Evolutionary conservation across 2,888 invertebrate genomes (phyloP), one percentile per base, ranked within the genome.

Genomic region (Sphaerophoria rueppellii): DNA sequence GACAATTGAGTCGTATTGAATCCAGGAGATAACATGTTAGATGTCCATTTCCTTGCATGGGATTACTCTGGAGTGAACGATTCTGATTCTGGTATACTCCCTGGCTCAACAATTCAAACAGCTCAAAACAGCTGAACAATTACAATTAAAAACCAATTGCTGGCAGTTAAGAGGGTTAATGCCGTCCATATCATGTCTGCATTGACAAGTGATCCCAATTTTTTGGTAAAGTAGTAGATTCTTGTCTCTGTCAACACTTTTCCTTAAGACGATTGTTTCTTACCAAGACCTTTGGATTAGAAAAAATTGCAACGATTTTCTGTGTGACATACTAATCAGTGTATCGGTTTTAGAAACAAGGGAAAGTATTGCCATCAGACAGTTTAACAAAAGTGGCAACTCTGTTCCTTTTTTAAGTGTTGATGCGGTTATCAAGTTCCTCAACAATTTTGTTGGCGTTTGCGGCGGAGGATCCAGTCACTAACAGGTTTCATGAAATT

Each of bases 91-190:
- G 16, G 16, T 16, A 60, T 60, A 11, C 43, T 11, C 57, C 32
- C 57, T 43, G 35, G 32, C n/a, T 32, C n/a, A 54, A 57, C 70
- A 70, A 67, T 72, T 67, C n/a, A n/a, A n/a, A n/a, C n/a, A n/a
- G n/a, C n/a, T n/a, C n/a, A n/a, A n/a, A 72, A 76, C 82, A 78
- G 79, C 70, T 54, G 69, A 85, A 85, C 85, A 85, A 85, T 85
- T 85, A 80, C 81, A 81, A 85, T 85, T 81, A 85, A 81, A 81
- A 85, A 81, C 81, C 85, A 81, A 85, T 81, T 85, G 85, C 85
- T 81, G 76, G 76, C 73, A 82, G 63, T 82, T 76, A 67, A 63
- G 70, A 63, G 70, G 16, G 75, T 75, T 83, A 83, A 83, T 83
- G 65, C 70, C 34, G 58, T 58, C 43, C 72, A 74, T 57, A 60